phyloP scores from a whole-genome alignment of 2,888 invertebrate genomes.

The Nomada goodeniana region DNA sequence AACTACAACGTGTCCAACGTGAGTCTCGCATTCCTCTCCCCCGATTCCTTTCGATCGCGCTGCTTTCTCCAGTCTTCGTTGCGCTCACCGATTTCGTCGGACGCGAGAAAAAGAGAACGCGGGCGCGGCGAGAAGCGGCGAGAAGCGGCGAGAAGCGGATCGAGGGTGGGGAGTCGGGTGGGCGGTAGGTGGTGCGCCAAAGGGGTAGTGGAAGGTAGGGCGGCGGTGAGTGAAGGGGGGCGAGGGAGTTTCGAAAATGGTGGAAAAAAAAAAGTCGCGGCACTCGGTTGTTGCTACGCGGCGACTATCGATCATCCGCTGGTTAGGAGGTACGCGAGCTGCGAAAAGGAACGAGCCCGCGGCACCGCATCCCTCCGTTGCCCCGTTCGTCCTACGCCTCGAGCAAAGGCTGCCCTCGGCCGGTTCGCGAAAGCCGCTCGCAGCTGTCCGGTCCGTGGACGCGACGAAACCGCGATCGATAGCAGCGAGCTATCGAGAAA shows the following conservation, averaged over 20 bases:
- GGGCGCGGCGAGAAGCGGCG: background rate
- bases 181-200: background rate
- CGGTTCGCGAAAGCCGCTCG: background rate
- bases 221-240: slow-evolving; percentile 9
- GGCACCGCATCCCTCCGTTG: background rate
- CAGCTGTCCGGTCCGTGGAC: background rate
- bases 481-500: background rate
- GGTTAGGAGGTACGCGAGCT: background rate
- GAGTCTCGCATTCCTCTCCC: slow-evolving; percentile 74
- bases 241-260: slow-evolving; percentile 72
- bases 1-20: slow-evolving; percentile 85
- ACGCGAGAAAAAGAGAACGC: too few relatives aligned
- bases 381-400: background rate
- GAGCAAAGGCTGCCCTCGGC: too few relatives aligned
- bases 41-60: background rate
- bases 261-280: slow-evolving; percentile 66
- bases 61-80: background rate
- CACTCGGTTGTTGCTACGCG: slow-evolving; percentile 79
- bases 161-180: background rate
- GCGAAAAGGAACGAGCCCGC: background rate
- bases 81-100: background rate
- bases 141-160: too few relatives aligned
- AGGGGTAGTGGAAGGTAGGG: background rate
- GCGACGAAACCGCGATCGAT: slow-evolving; percentile 3
- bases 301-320: slow-evolving; percentile 76